phyloP scores from a whole-genome alignment of 2,888 invertebrate genomes.

The Thecophora atra region DNA sequence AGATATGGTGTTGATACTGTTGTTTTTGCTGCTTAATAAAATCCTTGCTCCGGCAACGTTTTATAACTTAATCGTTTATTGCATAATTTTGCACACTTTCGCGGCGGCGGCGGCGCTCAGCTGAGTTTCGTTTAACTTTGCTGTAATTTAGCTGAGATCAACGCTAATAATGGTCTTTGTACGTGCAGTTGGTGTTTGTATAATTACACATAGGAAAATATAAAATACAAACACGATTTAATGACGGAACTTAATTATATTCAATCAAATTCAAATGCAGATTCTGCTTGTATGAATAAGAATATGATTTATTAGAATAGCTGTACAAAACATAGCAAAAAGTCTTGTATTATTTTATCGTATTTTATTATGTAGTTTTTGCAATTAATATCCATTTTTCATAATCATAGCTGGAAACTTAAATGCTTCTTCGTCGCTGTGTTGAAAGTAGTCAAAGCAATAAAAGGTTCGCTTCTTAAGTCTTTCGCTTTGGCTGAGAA shows the following conservation, averaged over 20 bases:
- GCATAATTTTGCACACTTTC: slow-evolving; percentile 33
- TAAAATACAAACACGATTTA: not conserved
- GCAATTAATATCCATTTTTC: not conserved
- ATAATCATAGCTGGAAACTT: not conserved
- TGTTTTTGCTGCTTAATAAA: slow-evolving; percentile 15
- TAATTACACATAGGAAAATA: not conserved
- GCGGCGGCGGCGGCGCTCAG: not conserved
- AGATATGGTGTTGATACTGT: slow-evolving; percentile 27
- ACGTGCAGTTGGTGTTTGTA: not conserved
- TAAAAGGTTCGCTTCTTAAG: slow-evolving; percentile 1
- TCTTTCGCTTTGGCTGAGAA: not conserved
- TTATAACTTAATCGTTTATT: slow-evolving; percentile 40
- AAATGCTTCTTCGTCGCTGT: not conserved
- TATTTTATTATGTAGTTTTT: not conserved
- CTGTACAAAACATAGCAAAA: not conserved
- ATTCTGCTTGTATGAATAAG: not conserved
- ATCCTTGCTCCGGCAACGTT: slow-evolving; percentile 26
- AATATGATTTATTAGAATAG: slow-evolving; percentile 16
- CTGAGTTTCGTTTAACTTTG: not conserved
- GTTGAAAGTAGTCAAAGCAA: slow-evolving; percentile 1
- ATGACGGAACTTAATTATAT: slow-evolving; percentile 1
- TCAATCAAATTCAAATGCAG: slow-evolving; percentile 1
- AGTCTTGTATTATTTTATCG: not conserved
- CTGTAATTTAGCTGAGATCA: not conserved
- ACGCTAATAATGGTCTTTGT: too few species aligned